phyloP scores from a whole-genome alignment of 2,888 invertebrate species.

The Ichneumoninae sp. region DNA sequence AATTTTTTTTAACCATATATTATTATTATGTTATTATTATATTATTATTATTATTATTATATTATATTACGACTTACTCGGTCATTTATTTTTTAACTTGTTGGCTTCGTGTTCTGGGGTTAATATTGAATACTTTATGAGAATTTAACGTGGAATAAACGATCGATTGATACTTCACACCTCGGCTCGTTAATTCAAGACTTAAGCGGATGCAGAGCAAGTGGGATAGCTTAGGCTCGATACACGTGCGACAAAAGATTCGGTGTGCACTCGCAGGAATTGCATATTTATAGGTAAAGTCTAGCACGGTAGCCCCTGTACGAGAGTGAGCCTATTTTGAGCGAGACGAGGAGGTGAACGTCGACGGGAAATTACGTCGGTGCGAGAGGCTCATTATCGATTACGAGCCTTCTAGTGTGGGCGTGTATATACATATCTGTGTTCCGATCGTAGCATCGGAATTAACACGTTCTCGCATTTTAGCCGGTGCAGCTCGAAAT shows the following conservation, averaged over 20 bases:
- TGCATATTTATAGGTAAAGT: constrained; percentile 12
- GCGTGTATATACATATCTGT: neutral
- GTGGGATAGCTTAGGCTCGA: neutral
- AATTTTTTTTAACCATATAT: too few relatives aligned
- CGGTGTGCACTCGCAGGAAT: neutral
- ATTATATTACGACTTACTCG: too few relatives aligned
- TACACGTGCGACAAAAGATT: constrained; percentile 13
- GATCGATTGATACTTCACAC: neutral
- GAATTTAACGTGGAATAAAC: too few relatives aligned
- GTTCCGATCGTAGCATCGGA: neutral
- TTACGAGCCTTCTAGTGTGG: constrained; percentile 61
- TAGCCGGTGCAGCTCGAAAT: neutral
- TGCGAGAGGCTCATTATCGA: constrained; percentile 70
- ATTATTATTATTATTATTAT: too few relatives aligned
- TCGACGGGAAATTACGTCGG: constrained; percentile 69
- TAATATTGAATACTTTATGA: too few relatives aligned
- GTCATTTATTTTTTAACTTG: too few relatives aligned
- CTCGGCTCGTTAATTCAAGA: neutral
- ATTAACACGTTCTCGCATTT: neutral
- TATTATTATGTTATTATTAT: too few relatives aligned
- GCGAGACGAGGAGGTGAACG: constrained; percentile 50
- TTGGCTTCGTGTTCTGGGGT: too few relatives aligned
- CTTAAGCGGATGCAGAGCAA: neutral
- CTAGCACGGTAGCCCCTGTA: constrained; percentile 1
- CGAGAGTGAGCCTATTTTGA: constrained; percentile 49